A percentile compares a stretch with the other conserved stretches of the same genome.
Evolutionary conservation across 2,888 invertebrate genomes (phyloP).

Genomic region (Gastracanthus pulcherrimus): DNA sequence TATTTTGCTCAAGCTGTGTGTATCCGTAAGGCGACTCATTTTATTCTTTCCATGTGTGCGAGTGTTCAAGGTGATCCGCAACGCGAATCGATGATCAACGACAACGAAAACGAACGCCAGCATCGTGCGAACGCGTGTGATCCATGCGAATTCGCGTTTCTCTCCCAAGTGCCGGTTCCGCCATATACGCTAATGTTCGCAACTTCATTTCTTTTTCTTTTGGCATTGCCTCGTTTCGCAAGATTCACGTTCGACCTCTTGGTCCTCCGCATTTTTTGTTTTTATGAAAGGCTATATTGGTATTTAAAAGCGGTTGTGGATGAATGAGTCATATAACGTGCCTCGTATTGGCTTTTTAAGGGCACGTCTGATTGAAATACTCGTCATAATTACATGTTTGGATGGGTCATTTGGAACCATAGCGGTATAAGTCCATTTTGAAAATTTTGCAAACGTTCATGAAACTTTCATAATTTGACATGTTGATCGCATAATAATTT

Average conservation of each 20-base stretch:
- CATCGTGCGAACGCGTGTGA: not conserved
- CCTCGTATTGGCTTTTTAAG: not conserved
- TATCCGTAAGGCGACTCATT: conserved; percentile 2
- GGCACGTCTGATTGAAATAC: no score
- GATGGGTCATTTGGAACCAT: no score
- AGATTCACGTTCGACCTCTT: conserved; percentile 23
- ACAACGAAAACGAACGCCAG: conserved; percentile 17
- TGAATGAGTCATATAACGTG: not conserved
- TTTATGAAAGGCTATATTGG: not conserved
- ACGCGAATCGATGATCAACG: conserved; percentile 41
- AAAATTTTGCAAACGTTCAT: no score
- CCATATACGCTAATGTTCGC: not conserved
- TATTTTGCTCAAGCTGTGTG: conserved; percentile 8
- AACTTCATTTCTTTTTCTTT: not conserved
- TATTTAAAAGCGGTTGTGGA: not conserved
- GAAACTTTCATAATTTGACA: no score
- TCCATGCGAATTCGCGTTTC: conserved; percentile 11
- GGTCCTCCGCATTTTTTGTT: not conserved
- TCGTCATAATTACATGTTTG: no score
- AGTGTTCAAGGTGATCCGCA: conserved; percentile 37
- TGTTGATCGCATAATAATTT: no score
- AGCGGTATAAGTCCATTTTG: no score
- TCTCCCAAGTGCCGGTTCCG: not conserved
- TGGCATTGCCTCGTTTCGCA: not conserved
- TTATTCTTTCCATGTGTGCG: not conserved